Conservation (phyloP, 92 coral and sea anemone genomes). For the Porites rus region DNA sequence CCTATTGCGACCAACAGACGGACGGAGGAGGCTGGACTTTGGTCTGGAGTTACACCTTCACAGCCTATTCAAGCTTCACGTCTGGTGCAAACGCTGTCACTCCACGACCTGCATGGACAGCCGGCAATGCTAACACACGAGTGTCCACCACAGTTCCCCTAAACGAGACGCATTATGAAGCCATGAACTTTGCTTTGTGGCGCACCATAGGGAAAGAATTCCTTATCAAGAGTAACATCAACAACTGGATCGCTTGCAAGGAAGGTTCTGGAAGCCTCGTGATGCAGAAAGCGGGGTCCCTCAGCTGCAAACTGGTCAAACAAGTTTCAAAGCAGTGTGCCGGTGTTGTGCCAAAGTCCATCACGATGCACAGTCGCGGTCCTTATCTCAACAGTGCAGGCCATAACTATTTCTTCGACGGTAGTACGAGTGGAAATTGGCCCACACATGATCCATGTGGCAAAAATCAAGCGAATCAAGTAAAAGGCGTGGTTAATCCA, state of each 20-base stretch:
- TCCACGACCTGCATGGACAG: constrained; percentile 29
- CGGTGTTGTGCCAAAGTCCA: too few relatives aligned
- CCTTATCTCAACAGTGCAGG: too few relatives aligned
- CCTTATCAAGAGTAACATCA: constrained; percentile 21
- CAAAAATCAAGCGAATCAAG: too few relatives aligned
- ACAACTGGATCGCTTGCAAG: constrained; percentile 15
- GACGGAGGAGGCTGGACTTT: constrained; percentile 58
- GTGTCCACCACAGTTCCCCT: constrained; percentile 47
- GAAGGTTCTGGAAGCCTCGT: too few relatives aligned
- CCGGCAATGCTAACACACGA: background rate
- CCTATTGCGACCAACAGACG: constrained; percentile 37
- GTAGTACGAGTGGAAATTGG: too few relatives aligned
- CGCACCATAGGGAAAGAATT: constrained; percentile 35
- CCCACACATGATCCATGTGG: too few relatives aligned
- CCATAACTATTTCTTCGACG: too few relatives aligned
- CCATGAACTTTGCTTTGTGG: constrained; percentile 53
- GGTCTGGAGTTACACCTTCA: constrained; percentile 60
- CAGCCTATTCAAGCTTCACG: constrained; percentile 5
- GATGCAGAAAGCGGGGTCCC: too few relatives aligned
- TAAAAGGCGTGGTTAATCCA: too few relatives aligned
- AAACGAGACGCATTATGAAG: constrained; percentile 48
- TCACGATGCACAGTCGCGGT: too few relatives aligned
- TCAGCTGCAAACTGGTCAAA: too few relatives aligned
- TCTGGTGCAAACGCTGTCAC: constrained; percentile 7
- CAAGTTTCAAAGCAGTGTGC: too few relatives aligned